Percentiles rank a stretch among this genome's conserved stretches.
Evolutionary conservation across 2,888 invertebrate genomes (phyloP).

Genomic region (Campaea margaritaria): DNA sequence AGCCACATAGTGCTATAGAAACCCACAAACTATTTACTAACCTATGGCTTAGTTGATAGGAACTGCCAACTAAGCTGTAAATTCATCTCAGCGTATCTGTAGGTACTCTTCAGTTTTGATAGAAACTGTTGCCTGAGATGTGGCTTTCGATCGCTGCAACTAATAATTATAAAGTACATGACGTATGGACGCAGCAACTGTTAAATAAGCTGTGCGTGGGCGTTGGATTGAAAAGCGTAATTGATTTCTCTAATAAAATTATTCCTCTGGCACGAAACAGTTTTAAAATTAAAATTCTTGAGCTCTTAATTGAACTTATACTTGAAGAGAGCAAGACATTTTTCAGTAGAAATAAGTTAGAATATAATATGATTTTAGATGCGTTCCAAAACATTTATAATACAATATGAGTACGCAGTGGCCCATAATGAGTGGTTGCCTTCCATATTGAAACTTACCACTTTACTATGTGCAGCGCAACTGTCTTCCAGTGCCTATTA

Average conservation of each 20-base stretch:
- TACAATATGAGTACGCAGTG: too few species aligned
- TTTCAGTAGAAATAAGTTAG: too few species aligned
- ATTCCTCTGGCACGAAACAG: conserved; percentile 3
- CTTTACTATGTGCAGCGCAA: too few species aligned
- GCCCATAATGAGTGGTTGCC: too few species aligned
- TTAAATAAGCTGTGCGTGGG: conserved; percentile 10
- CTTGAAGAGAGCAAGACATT: too few species aligned
- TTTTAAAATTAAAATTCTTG: not conserved
- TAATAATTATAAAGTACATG: not conserved
- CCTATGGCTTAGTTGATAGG: conserved; percentile 9
- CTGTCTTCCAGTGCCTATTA: too few species aligned
- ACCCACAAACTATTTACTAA: conserved; percentile 15
- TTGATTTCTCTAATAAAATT: conserved; percentile 19
- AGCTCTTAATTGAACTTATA: not conserved
- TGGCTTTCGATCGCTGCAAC: not conserved
- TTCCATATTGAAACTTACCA: too few species aligned
- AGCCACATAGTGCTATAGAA: conserved; percentile 48
- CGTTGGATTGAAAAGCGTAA: conserved; percentile 16
- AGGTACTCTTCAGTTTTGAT: not conserved
- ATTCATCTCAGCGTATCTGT: not conserved
- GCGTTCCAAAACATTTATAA: too few species aligned
- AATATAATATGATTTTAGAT: too few species aligned
- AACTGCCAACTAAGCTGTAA: conserved; percentile 7
- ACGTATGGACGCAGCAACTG: not conserved
- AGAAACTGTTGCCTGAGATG: conserved; percentile 3